phyloP scores from a whole-genome alignment of 2,113 vertebrate genomes.

The Odocoileus virginianus region DNA sequence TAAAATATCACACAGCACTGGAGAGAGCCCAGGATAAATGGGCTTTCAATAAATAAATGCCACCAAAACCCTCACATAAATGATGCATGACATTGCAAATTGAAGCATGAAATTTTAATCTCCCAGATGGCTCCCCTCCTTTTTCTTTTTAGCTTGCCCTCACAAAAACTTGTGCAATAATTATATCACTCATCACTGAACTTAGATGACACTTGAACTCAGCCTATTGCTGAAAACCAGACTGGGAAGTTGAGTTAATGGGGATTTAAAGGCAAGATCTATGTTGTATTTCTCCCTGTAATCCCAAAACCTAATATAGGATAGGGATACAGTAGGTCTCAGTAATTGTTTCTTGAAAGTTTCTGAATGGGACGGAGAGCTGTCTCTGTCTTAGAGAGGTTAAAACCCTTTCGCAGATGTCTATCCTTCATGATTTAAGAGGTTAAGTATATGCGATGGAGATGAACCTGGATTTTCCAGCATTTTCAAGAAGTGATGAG shows the following conservation, averaged over 20 bases:
- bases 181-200: not conserved
- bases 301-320: not conserved
- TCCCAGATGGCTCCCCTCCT: constrained; percentile 43
- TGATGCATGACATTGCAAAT: constrained; percentile 55
- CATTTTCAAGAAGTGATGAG: not conserved
- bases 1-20: constrained; percentile 26
- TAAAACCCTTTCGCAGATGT: not conserved
- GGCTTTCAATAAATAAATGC: constrained; percentile 66
- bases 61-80: constrained; percentile 43
- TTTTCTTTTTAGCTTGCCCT: constrained; percentile 24
- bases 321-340: not conserved
- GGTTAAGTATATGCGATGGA: not conserved
- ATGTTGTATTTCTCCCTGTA: not conserved
- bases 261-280: not conserved
- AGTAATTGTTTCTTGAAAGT: not conserved
- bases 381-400: not conserved
- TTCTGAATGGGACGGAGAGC: not conserved
- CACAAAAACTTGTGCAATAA: constrained; percentile 24
- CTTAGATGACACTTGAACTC: not conserved
- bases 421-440: not conserved
- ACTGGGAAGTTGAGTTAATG: not conserved
- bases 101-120: constrained; percentile 60
- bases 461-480: not conserved
- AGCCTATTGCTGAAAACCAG: not conserved
- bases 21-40: constrained; percentile 51